These are phyloP conservation scores for Heliornis fulica DNA, from an alignment of 2,113 vertebrate genomes.

Conservation along the genomic window DNA sequence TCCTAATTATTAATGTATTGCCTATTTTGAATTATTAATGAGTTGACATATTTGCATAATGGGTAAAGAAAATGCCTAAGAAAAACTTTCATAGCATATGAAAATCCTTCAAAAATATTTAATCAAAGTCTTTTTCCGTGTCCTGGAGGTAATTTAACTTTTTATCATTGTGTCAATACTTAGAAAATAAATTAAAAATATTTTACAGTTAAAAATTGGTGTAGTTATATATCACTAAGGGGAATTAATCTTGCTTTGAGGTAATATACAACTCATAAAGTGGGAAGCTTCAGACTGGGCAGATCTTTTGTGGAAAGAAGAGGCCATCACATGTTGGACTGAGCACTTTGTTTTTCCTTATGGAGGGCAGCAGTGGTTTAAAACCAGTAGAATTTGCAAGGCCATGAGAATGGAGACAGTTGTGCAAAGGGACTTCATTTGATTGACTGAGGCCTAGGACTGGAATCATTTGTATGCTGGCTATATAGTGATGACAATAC, in stretches of 20 bases:
- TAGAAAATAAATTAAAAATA: constrained; percentile 34
- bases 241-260: constrained; percentile 3
- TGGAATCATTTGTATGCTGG: not conserved
- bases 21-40: constrained; percentile 80
- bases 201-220: constrained; percentile 17
- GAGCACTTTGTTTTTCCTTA: not conserved
- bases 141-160: not conserved
- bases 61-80: constrained; percentile 72
- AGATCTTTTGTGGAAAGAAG: not conserved
- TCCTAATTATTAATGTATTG: constrained; percentile 84
- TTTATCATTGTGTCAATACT: constrained; percentile 30
- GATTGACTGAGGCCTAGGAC: not conserved
- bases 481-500: not conserved
- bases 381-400: not conserved
- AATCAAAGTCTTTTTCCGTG: constrained; percentile 5
- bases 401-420: not conserved
- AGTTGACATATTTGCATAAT: constrained; percentile 80
- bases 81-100: constrained; percentile 66
- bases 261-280: not conserved
- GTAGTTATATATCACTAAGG: not conserved
- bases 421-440: not conserved
- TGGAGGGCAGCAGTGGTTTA: not conserved
- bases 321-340: not conserved
- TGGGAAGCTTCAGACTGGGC: not conserved
- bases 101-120: constrained; percentile 55